Percentiles rank a stretch among this genome's conserved stretches.
These are phyloP conservation scores for Neolamprologus tretocephalus DNA, from an alignment of 2,113 vertebrate genomes.

Conservation along the genomic window DNA sequence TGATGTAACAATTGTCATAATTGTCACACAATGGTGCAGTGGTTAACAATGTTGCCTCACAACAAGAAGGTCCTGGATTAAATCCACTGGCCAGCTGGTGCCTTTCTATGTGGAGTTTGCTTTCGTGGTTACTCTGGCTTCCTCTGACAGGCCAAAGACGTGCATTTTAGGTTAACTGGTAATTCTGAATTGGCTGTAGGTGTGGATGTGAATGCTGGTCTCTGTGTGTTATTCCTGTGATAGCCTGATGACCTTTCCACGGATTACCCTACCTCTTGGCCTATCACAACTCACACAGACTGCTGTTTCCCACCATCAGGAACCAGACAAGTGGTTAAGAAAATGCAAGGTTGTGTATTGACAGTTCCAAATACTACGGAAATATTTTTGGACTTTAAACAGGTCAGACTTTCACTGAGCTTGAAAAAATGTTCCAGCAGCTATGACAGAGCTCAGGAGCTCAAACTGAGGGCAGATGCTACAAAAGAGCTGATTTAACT, in stretches of 20 bases:
- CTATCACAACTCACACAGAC: neutral
- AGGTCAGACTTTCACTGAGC: neutral
- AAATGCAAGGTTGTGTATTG: neutral
- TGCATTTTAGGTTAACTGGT: neutral
- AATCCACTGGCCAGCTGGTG: neutral
- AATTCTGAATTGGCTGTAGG: neutral
- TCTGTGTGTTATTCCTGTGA: neutral
- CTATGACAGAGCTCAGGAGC: neutral
- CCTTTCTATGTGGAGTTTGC: neutral
- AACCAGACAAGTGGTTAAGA: neutral
- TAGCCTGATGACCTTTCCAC: neutral
- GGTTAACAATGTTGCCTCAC: neutral
- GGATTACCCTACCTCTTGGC: neutral
- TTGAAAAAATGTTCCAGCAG: neutral
- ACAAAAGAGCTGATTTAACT: neutral
- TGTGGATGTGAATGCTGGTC: neutral
- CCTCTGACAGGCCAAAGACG: neutral
- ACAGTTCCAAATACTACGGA: accelerated
- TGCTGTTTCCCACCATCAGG: neutral
- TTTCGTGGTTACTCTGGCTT: neutral
- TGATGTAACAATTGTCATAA: neutral
- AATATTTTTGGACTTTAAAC: neutral
- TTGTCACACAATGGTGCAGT: neutral
- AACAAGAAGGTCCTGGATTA: neutral
- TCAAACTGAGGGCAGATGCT: neutral